Evolutionary conservation across 1,140 invertebrate genomes (phyloP).

Genomic region (Cydia fagiglandana): DNA sequence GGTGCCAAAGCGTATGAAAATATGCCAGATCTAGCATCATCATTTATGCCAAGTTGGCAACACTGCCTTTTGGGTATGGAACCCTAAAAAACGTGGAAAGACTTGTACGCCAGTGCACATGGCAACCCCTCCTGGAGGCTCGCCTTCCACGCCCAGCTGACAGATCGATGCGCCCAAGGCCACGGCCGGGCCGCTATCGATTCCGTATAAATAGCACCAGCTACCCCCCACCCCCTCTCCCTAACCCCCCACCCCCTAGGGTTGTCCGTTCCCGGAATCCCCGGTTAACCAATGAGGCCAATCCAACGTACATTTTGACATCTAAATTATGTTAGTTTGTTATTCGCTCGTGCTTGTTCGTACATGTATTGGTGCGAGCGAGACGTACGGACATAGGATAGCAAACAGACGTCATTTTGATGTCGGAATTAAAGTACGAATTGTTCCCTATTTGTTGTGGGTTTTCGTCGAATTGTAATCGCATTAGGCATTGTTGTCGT

Average conservation of each 20-base stretch:
- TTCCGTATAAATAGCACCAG: conserved; percentile 71
- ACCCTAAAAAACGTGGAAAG: too few species aligned
- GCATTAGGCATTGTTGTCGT: conserved; percentile 10
- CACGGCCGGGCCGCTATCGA: conserved; percentile 72
- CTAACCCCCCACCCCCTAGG: conserved; percentile 32
- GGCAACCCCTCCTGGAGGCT: conserved; percentile 49
- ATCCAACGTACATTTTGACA: too few species aligned
- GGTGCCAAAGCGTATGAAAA: too few species aligned
- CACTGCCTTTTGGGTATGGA: too few species aligned
- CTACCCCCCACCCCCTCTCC: conserved; percentile 41
- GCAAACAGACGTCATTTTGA: too few species aligned
- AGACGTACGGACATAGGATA: too few species aligned
- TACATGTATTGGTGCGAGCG: too few species aligned
- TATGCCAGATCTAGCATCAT: too few species aligned
- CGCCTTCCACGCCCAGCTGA: conserved; percentile 49
- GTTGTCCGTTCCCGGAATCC: conserved; percentile 26
- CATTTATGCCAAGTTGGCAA: too few species aligned
- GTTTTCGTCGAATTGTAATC: conserved; percentile 8
- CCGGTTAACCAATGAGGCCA: not conserved
- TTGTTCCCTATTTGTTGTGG: not conserved
- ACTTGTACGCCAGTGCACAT: not conserved
- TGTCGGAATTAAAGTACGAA: too few species aligned
- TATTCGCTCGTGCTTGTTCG: too few species aligned
- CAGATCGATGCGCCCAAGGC: conserved; percentile 69
- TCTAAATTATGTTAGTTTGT: too few species aligned